A percentile compares a stretch with the other conserved stretches of the same genome.
These are phyloP conservation scores for Perodicticus potto DNA, from an alignment of 2,797 vertebrate genomes.

Conservation along the genomic window DNA sequence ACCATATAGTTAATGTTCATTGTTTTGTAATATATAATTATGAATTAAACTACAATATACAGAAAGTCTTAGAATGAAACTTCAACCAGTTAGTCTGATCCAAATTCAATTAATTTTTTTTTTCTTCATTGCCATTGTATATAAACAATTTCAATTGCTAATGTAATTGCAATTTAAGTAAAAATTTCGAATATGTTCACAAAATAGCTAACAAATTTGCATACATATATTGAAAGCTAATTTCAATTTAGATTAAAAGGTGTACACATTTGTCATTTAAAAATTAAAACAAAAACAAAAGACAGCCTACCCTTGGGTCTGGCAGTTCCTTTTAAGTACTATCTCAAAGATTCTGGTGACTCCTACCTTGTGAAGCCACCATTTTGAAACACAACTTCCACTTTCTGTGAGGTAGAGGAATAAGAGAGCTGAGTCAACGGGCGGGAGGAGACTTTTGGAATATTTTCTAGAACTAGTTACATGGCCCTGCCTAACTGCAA, in stretches of 20 bases:
- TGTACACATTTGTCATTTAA: not conserved
- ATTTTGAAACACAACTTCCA: not conserved
- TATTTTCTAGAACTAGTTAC: not conserved
- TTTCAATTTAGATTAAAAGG: conserved; percentile 9
- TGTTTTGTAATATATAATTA: not conserved
- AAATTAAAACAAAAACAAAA: not conserved
- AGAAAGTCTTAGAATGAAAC: not conserved
- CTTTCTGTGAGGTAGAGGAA: not conserved
- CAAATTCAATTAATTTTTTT: not conserved
- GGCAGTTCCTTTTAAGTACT: not conserved
- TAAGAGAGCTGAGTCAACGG: not conserved
- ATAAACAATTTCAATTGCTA: not conserved
- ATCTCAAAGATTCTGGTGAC: not conserved
- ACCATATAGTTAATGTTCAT: not conserved
- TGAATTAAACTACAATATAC: not conserved
- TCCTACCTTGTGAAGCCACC: not conserved
- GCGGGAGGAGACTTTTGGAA: not conserved
- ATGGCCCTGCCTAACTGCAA: not conserved
- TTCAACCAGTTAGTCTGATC: not conserved
- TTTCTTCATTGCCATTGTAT: not conserved
- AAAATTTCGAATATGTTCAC: not conserved
- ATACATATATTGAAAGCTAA: not conserved
- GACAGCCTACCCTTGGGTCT: not conserved
- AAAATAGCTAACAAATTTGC: not conserved
- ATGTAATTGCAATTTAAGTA: not conserved